A percentile compares a stretch with the other conserved stretches of the same genome.
Evolutionary conservation across 2,888 invertebrate genomes (phyloP).

Genomic region (Polymixis flavicincta): DNA sequence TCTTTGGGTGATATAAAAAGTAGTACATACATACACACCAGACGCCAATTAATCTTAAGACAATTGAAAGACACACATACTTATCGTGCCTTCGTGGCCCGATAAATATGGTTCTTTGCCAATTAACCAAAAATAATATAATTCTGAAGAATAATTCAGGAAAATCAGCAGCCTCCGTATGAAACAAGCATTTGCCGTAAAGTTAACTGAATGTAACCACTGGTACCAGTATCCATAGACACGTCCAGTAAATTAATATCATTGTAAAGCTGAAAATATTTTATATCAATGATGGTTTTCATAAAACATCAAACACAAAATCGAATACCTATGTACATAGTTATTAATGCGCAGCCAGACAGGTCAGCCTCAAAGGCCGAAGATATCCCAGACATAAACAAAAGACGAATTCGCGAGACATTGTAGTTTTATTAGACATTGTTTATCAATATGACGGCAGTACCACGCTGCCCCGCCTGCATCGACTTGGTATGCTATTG

Average conservation of each 20-base stretch:
- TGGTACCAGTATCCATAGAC: neutral
- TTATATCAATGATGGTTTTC: neutral
- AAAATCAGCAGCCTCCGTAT: neutral
- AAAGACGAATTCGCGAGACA: slow-evolving; percentile 19
- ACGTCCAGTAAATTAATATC: neutral
- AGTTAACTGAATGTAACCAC: neutral
- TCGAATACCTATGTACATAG: too few relatives aligned
- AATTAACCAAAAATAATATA: neutral
- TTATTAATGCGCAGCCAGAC: neutral
- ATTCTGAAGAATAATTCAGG: neutral
- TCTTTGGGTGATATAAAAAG: neutral
- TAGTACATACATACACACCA: neutral
- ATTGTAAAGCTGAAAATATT: neutral
- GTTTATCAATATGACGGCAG: slow-evolving; percentile 41
- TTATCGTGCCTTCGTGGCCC: neutral
- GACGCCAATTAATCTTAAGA: neutral
- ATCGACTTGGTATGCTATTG: neutral
- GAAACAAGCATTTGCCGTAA: neutral
- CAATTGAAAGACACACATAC: neutral
- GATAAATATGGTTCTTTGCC: too few relatives aligned
- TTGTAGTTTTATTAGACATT: slow-evolving; percentile 41
- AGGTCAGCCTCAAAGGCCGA: slow-evolving; percentile 3
- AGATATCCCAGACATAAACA: slow-evolving; percentile 53
- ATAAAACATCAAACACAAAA: slow-evolving; percentile 31
- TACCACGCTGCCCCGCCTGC: neutral